Evolutionary conservation across 2,888 invertebrate genomes (phyloP).

Genomic region (Xanthia togata): DNA sequence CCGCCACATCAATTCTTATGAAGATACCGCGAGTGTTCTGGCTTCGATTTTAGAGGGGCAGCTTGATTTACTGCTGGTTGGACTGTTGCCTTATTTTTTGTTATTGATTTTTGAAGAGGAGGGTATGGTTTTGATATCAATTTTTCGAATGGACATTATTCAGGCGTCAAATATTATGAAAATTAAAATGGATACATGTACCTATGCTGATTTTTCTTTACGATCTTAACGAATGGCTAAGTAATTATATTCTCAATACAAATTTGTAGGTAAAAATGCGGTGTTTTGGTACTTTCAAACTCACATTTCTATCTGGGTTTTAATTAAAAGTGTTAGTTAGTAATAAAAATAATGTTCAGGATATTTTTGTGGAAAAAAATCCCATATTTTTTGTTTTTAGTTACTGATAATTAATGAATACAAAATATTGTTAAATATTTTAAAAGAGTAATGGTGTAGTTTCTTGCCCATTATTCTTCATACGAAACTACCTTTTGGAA

Average conservation of each 20-base stretch:
- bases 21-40: conserved; percentile 78
- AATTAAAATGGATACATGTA: no score
- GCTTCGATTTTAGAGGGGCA: conserved; percentile 76
- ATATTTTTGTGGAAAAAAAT: no score
- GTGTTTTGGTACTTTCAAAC: not conserved
- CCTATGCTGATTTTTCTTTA: no score
- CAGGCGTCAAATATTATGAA: not conserved
- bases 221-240: no score
- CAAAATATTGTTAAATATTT: no score
- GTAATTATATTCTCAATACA: not conserved
- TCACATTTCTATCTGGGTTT: not conserved
- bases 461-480: no score
- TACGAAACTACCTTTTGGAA: no score
- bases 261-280: not conserved
- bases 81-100: conserved; percentile 44
- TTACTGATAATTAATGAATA: not conserved
- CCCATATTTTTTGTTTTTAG: not conserved
- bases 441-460: no score
- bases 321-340: not conserved
- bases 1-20: conserved; percentile 83
- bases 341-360: not conserved
- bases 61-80: conserved; percentile 65
- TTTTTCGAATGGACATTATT: not conserved
- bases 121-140: not conserved
- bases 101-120: conserved; percentile 58